Evolutionary conservation across 2,797 vertebrate genomes (phyloP).

Genomic region (Microctenopoma lineatum): DNA sequence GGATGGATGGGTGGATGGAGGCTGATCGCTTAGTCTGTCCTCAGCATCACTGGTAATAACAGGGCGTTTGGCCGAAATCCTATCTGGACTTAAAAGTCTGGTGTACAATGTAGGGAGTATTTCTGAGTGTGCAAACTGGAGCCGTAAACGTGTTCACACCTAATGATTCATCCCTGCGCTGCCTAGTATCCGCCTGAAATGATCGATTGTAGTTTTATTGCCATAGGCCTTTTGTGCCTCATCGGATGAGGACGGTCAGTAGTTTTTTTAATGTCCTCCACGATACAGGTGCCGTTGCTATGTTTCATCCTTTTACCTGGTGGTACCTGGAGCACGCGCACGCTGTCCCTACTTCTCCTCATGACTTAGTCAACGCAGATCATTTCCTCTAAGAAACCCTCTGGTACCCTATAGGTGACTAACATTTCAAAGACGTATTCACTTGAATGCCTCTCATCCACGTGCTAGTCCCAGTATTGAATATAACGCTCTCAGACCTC

Average conservation of each 20-base stretch:
- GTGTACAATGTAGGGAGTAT: not conserved
- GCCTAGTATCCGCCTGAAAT: conserved; percentile 57
- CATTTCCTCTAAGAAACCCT: conserved; percentile 15
- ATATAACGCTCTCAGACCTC: conserved; percentile 5
- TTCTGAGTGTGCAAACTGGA: not conserved
- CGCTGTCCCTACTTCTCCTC: conserved; percentile 5
- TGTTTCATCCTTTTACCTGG: conserved; percentile 34
- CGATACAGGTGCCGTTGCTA: not conserved
- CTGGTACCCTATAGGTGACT: not conserved
- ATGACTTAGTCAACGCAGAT: conserved; percentile 10
- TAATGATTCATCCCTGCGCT: conserved; percentile 62
- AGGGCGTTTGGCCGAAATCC: conserved; percentile 30
- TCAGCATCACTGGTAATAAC: conserved; percentile 52
- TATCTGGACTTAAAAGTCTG: not conserved
- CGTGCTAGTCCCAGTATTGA: not conserved
- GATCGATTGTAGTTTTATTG: conserved; percentile 45
- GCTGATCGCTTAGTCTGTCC: conserved; percentile 54
- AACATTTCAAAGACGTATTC: conserved; percentile 2
- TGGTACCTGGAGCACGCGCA: conserved; percentile 12
- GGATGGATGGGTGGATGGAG: conserved; percentile 44
- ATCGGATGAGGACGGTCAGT: conserved; percentile 43
- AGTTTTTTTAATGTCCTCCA: conserved; percentile 33
- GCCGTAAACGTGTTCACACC: conserved; percentile 20
- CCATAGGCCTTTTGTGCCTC: conserved; percentile 45
- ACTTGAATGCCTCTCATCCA: conserved; percentile 1